A percentile compares a stretch with the other conserved stretches of the same genome.
phyloP scores from a whole-genome alignment of 2,797 vertebrate species.

The Hoplostethus atlanticus region DNA sequence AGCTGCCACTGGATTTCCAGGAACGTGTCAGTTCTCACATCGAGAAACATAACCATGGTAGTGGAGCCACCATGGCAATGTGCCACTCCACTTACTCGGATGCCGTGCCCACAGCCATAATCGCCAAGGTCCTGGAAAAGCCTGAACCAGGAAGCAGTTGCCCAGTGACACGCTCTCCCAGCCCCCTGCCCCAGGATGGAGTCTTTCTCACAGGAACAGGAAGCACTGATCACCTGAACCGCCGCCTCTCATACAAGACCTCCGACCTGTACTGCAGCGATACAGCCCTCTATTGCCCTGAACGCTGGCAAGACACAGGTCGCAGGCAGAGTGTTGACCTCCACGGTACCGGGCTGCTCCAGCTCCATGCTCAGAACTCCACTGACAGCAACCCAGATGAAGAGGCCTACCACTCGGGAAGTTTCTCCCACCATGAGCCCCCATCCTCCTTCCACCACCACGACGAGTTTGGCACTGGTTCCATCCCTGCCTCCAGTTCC shows the following conservation, averaged over 20 bases:
- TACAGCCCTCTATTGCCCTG: constrained; percentile 93
- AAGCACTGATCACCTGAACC: constrained; percentile 83
- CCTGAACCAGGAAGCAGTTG: constrained; percentile 88
- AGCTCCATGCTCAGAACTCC: constrained; percentile 90
- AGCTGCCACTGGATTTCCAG: constrained; percentile 94
- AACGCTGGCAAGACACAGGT: constrained; percentile 84
- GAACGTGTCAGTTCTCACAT: constrained; percentile 92
- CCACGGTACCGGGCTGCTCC: constrained; percentile 82
- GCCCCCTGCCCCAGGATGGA: constrained; percentile 85
- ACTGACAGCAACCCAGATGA: constrained; percentile 91
- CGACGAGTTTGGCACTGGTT: constrained; percentile 80
- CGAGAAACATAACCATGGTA: constrained; percentile 85
- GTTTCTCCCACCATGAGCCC: constrained; percentile 87
- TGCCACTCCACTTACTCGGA: constrained; percentile 89
- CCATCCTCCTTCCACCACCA: constrained; percentile 87
- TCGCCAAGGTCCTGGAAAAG: constrained; percentile 93
- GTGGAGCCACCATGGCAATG: constrained; percentile 82
- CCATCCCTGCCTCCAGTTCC: constrained; percentile 91
- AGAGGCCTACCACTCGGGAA: constrained; percentile 87
- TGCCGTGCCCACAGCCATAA: constrained; percentile 88
- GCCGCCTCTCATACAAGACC: constrained; percentile 86
- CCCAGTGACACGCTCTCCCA: constrained; percentile 88
- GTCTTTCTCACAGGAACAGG: constrained; percentile 84
- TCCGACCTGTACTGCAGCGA: constrained; percentile 94
- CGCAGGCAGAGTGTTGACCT: constrained; percentile 90